These are phyloP conservation scores for Microplitis demolitor DNA, from an alignment of 1,140 invertebrate genomes.

Conservation along the genomic window DNA sequence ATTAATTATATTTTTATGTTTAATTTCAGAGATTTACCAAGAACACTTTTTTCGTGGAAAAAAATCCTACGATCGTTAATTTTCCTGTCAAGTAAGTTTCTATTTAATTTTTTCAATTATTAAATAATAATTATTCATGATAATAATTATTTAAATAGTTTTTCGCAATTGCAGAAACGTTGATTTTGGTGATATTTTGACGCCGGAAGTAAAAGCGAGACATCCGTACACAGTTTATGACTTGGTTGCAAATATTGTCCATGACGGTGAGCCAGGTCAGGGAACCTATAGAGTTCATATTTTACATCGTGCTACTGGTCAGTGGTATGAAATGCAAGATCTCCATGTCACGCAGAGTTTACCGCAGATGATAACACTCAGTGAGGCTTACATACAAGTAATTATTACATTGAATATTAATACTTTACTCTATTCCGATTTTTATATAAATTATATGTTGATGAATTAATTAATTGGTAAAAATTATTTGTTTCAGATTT, in stretches of 20 bases:
- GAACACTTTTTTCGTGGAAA: slow-evolving; percentile 98
- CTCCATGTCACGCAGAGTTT: slow-evolving; percentile 92
- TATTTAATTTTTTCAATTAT: neutral
- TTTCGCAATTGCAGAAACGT: slow-evolving; percentile 74
- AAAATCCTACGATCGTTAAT: slow-evolving; percentile 99
- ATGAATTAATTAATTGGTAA: neutral
- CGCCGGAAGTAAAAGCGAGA: slow-evolving; percentile 78
- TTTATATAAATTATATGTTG: too few species aligned
- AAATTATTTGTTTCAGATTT: slow-evolving; percentile 45
- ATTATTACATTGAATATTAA: slow-evolving; percentile 6
- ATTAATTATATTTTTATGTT: slow-evolving; percentile 18
- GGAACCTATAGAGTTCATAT: slow-evolving; percentile 96
- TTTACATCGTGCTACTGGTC: slow-evolving; percentile 87
- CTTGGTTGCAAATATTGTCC: slow-evolving; percentile 96
- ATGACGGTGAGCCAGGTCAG: slow-evolving; percentile 94
- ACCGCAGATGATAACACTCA: slow-evolving; percentile 99
- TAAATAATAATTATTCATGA: neutral
- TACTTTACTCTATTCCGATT: neutral
- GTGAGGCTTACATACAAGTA: slow-evolving; percentile 96
- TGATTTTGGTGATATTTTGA: slow-evolving; percentile 95
- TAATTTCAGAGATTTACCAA: slow-evolving; percentile 88
- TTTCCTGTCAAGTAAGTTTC: slow-evolving; percentile 94
- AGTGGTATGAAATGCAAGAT: slow-evolving; percentile 97
- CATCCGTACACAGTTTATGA: slow-evolving; percentile 91
- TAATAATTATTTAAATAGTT: slow-evolving; percentile 14